Evolutionary conservation across 1,140 invertebrate species (phyloP), one percentile per base, ranked within the genome.

Genomic region (Psilanteris sp.): DNA sequence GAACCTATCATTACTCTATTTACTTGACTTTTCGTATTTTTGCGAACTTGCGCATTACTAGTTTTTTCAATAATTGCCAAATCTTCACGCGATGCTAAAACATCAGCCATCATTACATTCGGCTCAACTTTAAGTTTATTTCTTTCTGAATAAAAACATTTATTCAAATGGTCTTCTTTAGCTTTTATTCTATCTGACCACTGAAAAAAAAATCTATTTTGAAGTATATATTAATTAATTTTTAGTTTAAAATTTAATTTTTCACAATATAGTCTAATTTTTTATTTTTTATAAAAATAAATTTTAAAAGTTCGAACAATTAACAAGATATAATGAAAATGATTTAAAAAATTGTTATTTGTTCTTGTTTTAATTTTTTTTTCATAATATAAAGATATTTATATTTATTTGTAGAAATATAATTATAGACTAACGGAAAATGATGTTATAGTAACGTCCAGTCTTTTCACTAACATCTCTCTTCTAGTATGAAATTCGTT

Each of bases 381-480:
- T n/a, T n/a, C n/a, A n/a, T n/a, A n/a, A n/a, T n/a, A n/a, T n/a
- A n/a, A n/a, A n/a, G n/a, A n/a, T n/a, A n/a, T n/a, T n/a, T n/a
- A n/a, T n/a, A n/a, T n/a, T n/a, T n/a, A n/a, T n/a, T n/a, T n/a
- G n/a, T n/a, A n/a, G n/a, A n/a, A n/a, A n/a, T n/a, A n/a, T n/a
- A n/a, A n/a, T n/a, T n/a, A n/a, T n/a, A n/a, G n/a, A 72, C 9
- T 82, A 82, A 93, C 92, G 89, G 94, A 91, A 87, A 98, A 98
- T 13, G 96, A 98, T 86, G 97, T 95, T 79, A 98, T 92, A 2
- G 97, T 99, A 26, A 97, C 96, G 88, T 98, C 97, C 29, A 98
- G 86, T 41, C 97, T 90, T 62, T 96, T 97, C 1, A 98, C 86
- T 68, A 98, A 91, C 91, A 97, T 96, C 82, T 97, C 93, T 52